These are phyloP conservation scores for Hippocampus kuda DNA, from an alignment of 2,797 vertebrate species.

Conservation along the genomic window DNA sequence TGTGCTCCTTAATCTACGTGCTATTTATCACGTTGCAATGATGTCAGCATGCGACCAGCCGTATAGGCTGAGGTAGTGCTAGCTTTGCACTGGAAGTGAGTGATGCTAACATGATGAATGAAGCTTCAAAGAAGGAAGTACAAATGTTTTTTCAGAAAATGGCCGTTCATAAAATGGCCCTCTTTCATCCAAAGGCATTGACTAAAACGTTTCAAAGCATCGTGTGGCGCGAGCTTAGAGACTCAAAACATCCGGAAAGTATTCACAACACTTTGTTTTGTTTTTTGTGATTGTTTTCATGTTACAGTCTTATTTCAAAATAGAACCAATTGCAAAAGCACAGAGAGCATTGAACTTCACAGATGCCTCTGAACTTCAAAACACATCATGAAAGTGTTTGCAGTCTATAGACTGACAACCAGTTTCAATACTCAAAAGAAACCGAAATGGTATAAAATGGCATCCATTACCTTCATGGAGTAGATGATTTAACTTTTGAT, in stretches of 20 bases:
- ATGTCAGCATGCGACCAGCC: background rate
- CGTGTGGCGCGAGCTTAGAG: no score
- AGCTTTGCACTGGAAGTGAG: background rate
- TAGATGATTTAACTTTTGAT: background rate
- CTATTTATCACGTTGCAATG: slow-evolving; percentile 54
- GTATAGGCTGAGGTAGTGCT: background rate
- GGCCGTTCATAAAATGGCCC: background rate
- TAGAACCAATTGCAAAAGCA: no score
- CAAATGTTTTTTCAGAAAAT: background rate
- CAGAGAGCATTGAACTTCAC: background rate
- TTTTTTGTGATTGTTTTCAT: no score
- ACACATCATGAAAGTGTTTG: background rate
- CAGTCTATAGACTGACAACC: background rate
- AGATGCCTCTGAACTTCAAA: background rate
- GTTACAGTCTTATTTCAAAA: no score
- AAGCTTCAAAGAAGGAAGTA: background rate
- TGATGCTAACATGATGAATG: background rate
- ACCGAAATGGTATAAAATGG: background rate
- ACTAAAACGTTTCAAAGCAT: background rate
- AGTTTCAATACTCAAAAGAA: background rate
- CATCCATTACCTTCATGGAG: background rate
- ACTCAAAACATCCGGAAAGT: no score
- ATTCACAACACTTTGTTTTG: no score
- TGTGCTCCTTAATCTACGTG: slow-evolving; percentile 55
- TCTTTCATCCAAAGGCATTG: background rate